These are phyloP conservation scores for Spondyliosoma cantharus DNA, from an alignment of 2,797 vertebrate genomes.

Conservation along the genomic window DNA sequence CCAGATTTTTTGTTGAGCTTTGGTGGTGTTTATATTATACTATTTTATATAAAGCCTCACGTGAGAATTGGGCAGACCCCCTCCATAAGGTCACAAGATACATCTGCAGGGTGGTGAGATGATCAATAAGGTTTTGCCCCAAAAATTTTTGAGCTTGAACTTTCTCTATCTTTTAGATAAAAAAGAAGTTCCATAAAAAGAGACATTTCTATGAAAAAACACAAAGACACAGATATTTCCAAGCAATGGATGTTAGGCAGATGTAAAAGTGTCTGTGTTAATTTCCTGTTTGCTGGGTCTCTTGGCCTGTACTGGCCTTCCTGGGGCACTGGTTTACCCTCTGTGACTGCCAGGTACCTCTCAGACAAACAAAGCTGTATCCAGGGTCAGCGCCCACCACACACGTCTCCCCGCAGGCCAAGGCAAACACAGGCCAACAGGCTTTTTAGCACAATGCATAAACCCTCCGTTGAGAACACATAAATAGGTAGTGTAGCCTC, in stretches of 20 bases:
- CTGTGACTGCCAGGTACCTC: conserved; percentile 69
- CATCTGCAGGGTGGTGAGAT: background rate
- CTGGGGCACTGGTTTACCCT: conserved; percentile 50
- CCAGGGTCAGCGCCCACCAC: conserved; percentile 41
- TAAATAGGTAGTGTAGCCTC: conserved; percentile 56
- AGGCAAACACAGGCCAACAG: conserved; percentile 64
- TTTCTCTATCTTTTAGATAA: background rate
- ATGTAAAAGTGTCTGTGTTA: conserved; percentile 63
- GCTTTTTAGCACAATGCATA: conserved; percentile 59
- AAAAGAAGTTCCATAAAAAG: conserved; percentile 26
- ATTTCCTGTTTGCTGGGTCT: conserved; percentile 71
- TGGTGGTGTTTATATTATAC: too few species aligned
- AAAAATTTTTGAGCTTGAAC: background rate
- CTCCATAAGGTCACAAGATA: background rate
- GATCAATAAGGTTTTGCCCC: background rate
- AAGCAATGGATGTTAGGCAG: conserved; percentile 64
- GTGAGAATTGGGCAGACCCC: background rate
- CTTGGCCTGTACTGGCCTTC: conserved; percentile 52
- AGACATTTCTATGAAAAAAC: conserved; percentile 45
- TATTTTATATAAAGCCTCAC: too few species aligned
- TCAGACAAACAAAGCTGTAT: conserved; percentile 68
- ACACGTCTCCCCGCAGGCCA: conserved; percentile 57
- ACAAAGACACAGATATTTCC: conserved; percentile 40
- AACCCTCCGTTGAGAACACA: conserved; percentile 57
- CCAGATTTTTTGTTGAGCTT: too few species aligned